A percentile compares a stretch with the other conserved stretches of the same genome.
These are phyloP conservation scores for Trypoxylus dichotomus DNA, from an alignment of 1,140 invertebrate species.

Conservation along the genomic window DNA sequence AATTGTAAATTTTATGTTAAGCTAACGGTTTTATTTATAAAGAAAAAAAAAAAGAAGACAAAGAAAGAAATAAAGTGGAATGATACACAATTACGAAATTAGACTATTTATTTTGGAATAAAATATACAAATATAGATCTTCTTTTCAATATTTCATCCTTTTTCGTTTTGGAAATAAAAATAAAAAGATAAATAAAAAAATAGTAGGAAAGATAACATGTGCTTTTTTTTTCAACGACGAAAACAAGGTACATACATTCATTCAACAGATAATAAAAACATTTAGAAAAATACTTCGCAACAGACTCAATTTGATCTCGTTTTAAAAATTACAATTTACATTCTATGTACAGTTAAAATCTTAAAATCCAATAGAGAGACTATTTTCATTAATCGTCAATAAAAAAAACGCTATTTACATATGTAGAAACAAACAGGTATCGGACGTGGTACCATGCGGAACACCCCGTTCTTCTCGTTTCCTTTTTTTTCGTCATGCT, in stretches of 20 bases:
- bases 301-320: background rate
- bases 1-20: slow-evolving; percentile 14
- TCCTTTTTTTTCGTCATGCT: background rate
- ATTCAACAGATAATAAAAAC: slow-evolving; percentile 18
- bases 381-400: background rate
- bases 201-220: background rate
- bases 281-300: background rate
- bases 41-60: background rate
- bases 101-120: slow-evolving; percentile 23
- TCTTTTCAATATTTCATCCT: background rate
- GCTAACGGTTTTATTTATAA: background rate
- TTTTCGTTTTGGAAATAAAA: background rate
- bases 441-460: background rate
- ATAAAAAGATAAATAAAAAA: slow-evolving; percentile 12
- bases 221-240: background rate
- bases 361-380: slow-evolving; percentile 8
- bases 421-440: background rate
- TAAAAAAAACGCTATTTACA: slow-evolving; percentile 1
- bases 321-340: slow-evolving; percentile 20
- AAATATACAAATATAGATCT: slow-evolving; percentile 19
- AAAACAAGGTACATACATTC: slow-evolving; percentile 11
- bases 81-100: background rate
- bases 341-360: slow-evolving; percentile 13
- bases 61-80: background rate
- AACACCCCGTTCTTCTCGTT: background rate